Evolutionary conservation across 2,113 vertebrate species (phyloP), one percentile per base, ranked within the genome.

Genomic region (Hippocampus mohnikei): DNA sequence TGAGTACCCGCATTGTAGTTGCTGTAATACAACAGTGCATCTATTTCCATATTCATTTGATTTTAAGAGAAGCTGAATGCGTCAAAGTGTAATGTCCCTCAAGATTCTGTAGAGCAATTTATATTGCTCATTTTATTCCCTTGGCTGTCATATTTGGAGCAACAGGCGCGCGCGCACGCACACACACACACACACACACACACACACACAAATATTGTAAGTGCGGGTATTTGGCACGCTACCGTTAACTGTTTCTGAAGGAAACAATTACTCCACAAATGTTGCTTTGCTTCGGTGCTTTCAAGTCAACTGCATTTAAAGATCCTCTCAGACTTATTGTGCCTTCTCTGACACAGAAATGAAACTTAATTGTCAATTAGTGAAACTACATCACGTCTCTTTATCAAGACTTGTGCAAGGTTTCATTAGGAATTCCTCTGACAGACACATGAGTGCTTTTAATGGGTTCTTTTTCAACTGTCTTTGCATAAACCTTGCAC

Each of bases 291-390:
- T 66, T 46, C 63, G 29, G 25, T 70, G 75, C 78, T 83, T 84
- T 88, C 74, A 87, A 73, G 52, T 48, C 79, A 84, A 78, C 58
- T 61, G 60, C 70, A 70, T 75, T 77, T 81, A 60, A 74, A 50
- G 79, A 78, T 70, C 70, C 72, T 60, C 16, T 75, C 41, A 76
- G 69, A 82, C 80, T 37, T 77, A 72, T 71, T 71, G 56, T 55
- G 58, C 52, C 75, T 69, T 25, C 27, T 60, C 8, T 68, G 73
- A 67, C 46, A 59, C 55, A 86, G 42, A 78, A 72, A 84, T 86
- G 76, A 82, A 75, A 84, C 75, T 70, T 81, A 84, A 79, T 82
- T 80, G 83, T 82, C 33, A 50, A 78, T 87, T 73, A 75, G 70
- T 74, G 73, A 84, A 72, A 75, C 69, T 78, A 77, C 65, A 67